Percentiles rank a stretch among this genome's conserved stretches.
Conservation (phyloP, 2,113 vertebrate species). For the Daboia siamensis region DNA sequence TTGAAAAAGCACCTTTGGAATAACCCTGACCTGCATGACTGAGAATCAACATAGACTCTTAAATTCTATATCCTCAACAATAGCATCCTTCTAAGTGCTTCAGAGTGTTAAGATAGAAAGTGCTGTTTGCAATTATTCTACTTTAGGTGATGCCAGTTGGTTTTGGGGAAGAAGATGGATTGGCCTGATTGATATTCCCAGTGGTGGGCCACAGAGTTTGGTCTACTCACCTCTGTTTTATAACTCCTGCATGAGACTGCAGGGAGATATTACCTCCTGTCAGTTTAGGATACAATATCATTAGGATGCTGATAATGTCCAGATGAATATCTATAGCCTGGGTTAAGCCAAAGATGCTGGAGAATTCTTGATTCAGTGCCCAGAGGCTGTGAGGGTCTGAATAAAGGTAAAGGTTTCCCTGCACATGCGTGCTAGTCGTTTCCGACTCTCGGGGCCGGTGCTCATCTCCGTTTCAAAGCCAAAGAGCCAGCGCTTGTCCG, state of each 20-base stretch:
- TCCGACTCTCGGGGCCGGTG: too few species aligned
- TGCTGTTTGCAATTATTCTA: not conserved
- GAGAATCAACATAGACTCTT: not conserved
- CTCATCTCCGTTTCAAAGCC: too few species aligned
- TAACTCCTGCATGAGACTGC: not conserved
- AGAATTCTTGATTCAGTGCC: not conserved
- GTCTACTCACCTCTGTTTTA: not conserved
- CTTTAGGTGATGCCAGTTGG: not conserved
- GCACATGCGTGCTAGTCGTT: too few species aligned
- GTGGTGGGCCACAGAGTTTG: not conserved
- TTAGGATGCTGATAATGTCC: not conserved
- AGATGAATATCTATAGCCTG: not conserved
- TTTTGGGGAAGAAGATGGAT: not conserved
- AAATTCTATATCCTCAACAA: not conserved
- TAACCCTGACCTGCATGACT: not conserved
- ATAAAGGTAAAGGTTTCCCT: too few species aligned
- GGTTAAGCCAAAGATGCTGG: not conserved
- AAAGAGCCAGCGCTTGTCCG: too few species aligned
- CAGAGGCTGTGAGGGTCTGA: not conserved
- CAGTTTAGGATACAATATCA: not conserved
- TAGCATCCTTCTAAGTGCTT: not conserved
- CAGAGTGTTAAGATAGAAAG: not conserved
- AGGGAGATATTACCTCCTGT: not conserved
- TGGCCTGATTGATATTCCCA: not conserved
- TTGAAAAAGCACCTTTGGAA: not conserved